Percentiles rank a stretch among this genome's conserved stretches.
Conservation (phyloP, 2,797 vertebrate species). For the Uromys caudimaculatus region DNA sequence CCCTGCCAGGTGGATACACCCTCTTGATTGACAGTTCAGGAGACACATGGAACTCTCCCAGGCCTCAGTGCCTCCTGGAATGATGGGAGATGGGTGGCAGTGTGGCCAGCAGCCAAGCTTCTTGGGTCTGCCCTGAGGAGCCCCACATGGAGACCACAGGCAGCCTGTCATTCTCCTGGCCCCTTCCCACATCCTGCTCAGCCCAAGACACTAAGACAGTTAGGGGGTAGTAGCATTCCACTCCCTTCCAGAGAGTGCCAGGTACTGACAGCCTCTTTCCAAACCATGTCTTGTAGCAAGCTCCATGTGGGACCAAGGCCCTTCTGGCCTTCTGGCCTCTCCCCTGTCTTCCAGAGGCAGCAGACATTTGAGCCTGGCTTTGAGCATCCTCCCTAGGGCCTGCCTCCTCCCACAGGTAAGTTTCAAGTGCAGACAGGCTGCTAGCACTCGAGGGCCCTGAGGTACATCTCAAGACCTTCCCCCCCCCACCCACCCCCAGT, state of each 20-base stretch:
- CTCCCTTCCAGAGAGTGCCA: neutral
- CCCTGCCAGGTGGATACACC: neutral
- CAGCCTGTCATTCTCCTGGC: neutral
- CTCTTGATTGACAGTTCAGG: neutral
- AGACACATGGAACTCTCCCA: neutral
- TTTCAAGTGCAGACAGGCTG: too few species aligned
- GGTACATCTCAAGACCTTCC: neutral
- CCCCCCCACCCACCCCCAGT: too few species aligned
- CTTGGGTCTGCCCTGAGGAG: neutral
- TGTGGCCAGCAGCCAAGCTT: neutral
- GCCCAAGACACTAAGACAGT: neutral
- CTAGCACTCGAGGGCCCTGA: fast-evolving
- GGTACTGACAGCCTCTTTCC: neutral
- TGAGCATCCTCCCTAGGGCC: neutral
- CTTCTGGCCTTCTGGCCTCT: neutral
- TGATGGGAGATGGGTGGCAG: neutral
- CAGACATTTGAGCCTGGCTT: neutral
- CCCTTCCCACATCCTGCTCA: too few species aligned
- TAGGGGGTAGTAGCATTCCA: neutral
- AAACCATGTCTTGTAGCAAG: too few species aligned
- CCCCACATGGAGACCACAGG: neutral
- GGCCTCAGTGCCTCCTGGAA: neutral
- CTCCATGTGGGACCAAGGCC: too few species aligned
- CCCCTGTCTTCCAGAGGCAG: neutral
- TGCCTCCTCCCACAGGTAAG: neutral